Evolutionary conservation across 2,888 invertebrate species (phyloP).

Genomic region (Agonopterix subpropinquella): DNA sequence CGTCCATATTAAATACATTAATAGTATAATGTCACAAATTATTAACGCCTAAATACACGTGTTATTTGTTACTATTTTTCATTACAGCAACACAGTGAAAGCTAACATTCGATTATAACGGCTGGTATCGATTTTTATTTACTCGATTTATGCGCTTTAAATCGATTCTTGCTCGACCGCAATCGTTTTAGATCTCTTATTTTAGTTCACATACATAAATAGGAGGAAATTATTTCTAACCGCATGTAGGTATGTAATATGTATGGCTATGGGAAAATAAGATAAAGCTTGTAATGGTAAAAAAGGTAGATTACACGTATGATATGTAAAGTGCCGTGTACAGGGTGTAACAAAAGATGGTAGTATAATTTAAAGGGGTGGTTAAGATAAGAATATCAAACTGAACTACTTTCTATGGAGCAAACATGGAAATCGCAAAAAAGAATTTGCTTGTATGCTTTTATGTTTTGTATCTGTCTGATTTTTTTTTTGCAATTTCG

Average conservation of each 20-base stretch:
- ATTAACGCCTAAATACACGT: slow-evolving; percentile 2
- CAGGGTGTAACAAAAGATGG: too few species aligned
- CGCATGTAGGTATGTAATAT: too few species aligned
- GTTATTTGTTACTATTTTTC: slow-evolving; percentile 7
- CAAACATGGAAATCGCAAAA: too few species aligned
- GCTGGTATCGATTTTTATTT: slow-evolving; percentile 49
- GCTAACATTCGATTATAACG: slow-evolving; percentile 21
- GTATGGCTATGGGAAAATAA: slow-evolving; percentile 1
- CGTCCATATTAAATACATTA: too few species aligned
- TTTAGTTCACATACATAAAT: slow-evolving; percentile 53
- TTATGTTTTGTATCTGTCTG: too few species aligned
- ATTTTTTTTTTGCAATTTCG: too few species aligned
- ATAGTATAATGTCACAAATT: slow-evolving; percentile 8
- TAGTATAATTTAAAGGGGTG: too few species aligned
- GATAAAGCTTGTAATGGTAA: neutral
- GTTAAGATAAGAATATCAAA: too few species aligned
- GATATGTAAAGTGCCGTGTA: neutral
- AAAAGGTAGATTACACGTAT: neutral
- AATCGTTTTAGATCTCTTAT: slow-evolving; percentile 44
- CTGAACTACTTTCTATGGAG: too few species aligned
- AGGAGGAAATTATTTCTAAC: slow-evolving; percentile 34
- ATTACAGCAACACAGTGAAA: slow-evolving; percentile 10
- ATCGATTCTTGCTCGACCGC: slow-evolving; percentile 50
- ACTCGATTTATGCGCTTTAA: slow-evolving; percentile 35
- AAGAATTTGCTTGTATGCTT: too few species aligned